Evolutionary conservation across 2,888 invertebrate genomes (phyloP), one percentile per base, ranked within the genome.

Genomic region (Cheilosia scutellata): DNA sequence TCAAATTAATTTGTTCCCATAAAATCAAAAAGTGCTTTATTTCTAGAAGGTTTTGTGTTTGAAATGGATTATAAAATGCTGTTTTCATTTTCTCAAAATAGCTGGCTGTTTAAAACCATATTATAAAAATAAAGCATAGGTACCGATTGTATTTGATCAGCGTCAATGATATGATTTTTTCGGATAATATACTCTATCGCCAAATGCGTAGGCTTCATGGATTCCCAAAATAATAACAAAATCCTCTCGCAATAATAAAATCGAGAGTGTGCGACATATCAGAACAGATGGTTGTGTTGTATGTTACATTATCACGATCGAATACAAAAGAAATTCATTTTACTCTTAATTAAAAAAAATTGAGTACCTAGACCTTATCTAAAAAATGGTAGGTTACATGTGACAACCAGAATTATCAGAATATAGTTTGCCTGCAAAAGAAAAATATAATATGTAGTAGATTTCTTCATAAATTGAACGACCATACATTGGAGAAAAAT

Each of bases 191-290:
- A 33, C 37, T 60, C 31, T n/a, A 29, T 70, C 31, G 16, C 44
- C n/a, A 9, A 57, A 42, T 47, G 71, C 51, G 71, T 71, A 40
- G 60, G 71, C 3, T 37, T 37, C 3, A 16, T 11, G 1, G n/a
- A 71, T 71, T 49, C 27, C 16, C 9, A 71, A 60, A 60, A 71
- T 71, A 60, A 49, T 60, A 60, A 20, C 16, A 57, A 57, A 55
- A 44, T 42, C 7, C 40, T 53, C n/a, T 25, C 37, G 25, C 37
- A 37, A 65, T n/a, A 51, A 37, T 7, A 65, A 51, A 40, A 37
- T 11, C n/a, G 13, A 51, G 9, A 49, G 51, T 40, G 25, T 65
- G 51, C 9, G 5, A 29, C 2, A 29, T 13, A 44, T 42, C n/a
- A 42, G 16, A n/a, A 16, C 7, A 9, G 11, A 3, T 5, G 1